Evolutionary conservation across 2,888 invertebrate genomes (phyloP).

Genomic region (Oxyscelio sp.): DNA sequence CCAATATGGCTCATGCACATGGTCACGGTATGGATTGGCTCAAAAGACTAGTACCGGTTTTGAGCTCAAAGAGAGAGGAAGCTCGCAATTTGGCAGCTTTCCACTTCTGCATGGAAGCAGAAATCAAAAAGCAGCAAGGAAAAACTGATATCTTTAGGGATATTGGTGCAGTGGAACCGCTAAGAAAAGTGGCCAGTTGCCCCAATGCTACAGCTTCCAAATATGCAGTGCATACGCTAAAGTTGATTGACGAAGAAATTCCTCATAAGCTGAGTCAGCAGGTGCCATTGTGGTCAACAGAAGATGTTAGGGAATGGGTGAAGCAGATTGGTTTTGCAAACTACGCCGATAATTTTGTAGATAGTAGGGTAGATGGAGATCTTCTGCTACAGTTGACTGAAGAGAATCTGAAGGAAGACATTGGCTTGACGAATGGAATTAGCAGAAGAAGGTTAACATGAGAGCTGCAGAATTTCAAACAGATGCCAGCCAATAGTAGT

Average conservation of each 20-base stretch:
- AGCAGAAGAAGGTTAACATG: slow-evolving; percentile 97
- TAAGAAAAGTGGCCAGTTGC: slow-evolving; percentile 98
- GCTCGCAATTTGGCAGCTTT: slow-evolving; percentile 99
- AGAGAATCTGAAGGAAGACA: slow-evolving; percentile 97
- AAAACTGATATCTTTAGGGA: slow-evolving; percentile 97
- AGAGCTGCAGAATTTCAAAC: slow-evolving; percentile 97
- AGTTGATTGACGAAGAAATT: slow-evolving; percentile 98
- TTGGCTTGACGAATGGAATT: slow-evolving; percentile 97
- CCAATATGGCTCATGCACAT: slow-evolving; percentile 97
- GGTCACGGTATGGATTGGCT: slow-evolving; percentile 99
- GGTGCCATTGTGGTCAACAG: slow-evolving; percentile 98
- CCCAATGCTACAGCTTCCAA: slow-evolving; percentile 99
- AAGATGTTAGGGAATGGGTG: slow-evolving; percentile 99
- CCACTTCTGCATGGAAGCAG: slow-evolving; percentile 99
- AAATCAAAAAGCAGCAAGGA: slow-evolving; percentile 97
- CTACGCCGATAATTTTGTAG: slow-evolving; percentile 94
- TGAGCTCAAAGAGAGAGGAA: slow-evolving; percentile 98
- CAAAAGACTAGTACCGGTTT: slow-evolving; percentile 96
- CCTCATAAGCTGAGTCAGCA: slow-evolving; percentile 99
- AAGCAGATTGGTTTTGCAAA: slow-evolving; percentile 98
- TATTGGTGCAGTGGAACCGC: slow-evolving; percentile 97
- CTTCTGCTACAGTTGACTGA: slow-evolving; percentile 97
- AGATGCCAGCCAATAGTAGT: slow-evolving; percentile 98
- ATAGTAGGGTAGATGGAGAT: slow-evolving; percentile 98
- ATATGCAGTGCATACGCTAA: slow-evolving; percentile 97